These are phyloP conservation scores for Mythimna pallens DNA, from an alignment of 2,888 invertebrate genomes.

Conservation along the genomic window DNA sequence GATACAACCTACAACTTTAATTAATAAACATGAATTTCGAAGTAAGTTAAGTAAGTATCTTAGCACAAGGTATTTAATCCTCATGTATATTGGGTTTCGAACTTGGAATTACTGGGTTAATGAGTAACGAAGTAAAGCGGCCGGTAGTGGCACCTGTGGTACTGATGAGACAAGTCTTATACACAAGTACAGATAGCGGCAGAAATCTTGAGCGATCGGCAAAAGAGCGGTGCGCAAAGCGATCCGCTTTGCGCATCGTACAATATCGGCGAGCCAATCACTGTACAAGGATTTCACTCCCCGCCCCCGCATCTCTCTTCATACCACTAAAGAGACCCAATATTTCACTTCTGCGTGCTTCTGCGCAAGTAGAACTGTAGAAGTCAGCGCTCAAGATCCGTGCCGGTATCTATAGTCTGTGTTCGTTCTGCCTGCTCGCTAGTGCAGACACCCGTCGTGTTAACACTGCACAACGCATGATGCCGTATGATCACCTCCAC, in stretches of 20 bases:
- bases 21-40: slow-evolving; percentile 43
- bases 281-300: too few relatives aligned
- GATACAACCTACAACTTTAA: slow-evolving; percentile 29
- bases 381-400: too few relatives aligned
- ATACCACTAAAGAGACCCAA: too few relatives aligned
- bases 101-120: slow-evolving; percentile 11
- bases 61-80: slow-evolving; percentile 24
- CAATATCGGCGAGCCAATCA: too few relatives aligned
- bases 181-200: slow-evolving; percentile 10
- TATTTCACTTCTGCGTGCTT: too few relatives aligned
- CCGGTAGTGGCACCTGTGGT: not conserved
- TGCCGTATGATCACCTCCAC: slow-evolving; percentile 45
- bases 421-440: not conserved
- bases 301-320: too few relatives aligned
- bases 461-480: slow-evolving; percentile 14
- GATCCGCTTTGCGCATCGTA: too few relatives aligned
- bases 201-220: too few relatives aligned
- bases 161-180: slow-evolving; percentile 38
- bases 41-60: slow-evolving; percentile 21
- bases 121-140: slow-evolving; percentile 29
- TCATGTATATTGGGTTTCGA: slow-evolving; percentile 19
- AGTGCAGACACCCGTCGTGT: slow-evolving; percentile 23
- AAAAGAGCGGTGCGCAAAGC: too few relatives aligned
- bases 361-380: too few relatives aligned
- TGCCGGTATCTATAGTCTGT: slow-evolving; percentile 15